These are phyloP conservation scores for Scolanthus callimorphus DNA, from an alignment of 92 coral and sea anemone genomes.

Conservation along the genomic window DNA sequence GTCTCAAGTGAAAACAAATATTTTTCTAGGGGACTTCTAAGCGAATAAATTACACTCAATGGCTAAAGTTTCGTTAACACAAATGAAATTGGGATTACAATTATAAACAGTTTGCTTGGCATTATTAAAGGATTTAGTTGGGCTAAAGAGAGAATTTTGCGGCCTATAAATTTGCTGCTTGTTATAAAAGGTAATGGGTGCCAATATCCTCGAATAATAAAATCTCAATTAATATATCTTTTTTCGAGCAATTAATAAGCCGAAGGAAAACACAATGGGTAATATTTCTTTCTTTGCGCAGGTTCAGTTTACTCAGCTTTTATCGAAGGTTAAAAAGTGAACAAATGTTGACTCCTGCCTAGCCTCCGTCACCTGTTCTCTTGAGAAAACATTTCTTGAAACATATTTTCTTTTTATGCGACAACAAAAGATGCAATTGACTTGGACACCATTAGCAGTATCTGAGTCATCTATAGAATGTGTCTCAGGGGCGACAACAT, in stretches of 20 bases:
- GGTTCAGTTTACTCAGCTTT: conserved; percentile 89
- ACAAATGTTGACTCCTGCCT: conserved; percentile 98
- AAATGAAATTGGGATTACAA: conserved; percentile 5
- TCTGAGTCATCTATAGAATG: conserved; percentile 96
- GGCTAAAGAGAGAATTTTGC: too few relatives aligned
- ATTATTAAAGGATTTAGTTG: background rate
- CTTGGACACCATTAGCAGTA: conserved; percentile 98
- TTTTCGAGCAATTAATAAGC: conserved; percentile 86
- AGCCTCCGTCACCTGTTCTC: conserved; percentile 92
- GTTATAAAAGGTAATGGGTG: conserved; percentile 42
- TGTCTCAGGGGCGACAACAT: conserved; percentile 97
- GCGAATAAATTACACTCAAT: conserved; percentile 27
- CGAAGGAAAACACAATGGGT: conserved; percentile 72
- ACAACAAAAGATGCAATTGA: conserved; percentile 94
- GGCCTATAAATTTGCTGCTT: conserved; percentile 24
- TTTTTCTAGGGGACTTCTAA: conserved; percentile 44
- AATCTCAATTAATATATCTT: conserved; percentile 95
- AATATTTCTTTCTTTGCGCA: conserved; percentile 69
- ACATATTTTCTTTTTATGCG: conserved; percentile 93
- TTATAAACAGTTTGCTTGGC: conserved; percentile 1
- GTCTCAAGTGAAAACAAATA: conserved; percentile 82
- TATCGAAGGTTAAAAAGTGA: conserved; percentile 82
- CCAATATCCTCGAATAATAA: conserved; percentile 85
- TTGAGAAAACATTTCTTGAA: conserved; percentile 97
- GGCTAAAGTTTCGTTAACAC: conserved; percentile 5